Percentiles rank a stretch among this genome's conserved stretches.
phyloP scores from a whole-genome alignment of 2,113 vertebrate genomes.

The Microcebus jonahi region DNA sequence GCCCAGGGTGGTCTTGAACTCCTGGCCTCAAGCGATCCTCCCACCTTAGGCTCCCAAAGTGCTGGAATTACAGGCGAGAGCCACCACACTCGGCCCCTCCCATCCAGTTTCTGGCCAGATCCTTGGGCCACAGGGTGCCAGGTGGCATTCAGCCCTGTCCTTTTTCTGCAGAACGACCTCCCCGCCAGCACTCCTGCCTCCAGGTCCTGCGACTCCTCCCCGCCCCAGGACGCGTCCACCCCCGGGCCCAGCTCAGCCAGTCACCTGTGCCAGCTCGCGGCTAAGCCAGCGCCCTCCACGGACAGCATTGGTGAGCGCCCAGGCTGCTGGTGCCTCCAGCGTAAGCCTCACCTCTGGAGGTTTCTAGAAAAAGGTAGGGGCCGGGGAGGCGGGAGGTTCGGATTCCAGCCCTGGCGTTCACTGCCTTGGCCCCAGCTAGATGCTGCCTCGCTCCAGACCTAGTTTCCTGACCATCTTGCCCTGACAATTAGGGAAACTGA shows the following conservation, averaged over 20 bases:
- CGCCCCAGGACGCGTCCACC: constrained; percentile 86
- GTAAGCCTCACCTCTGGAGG: neutral
- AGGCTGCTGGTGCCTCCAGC: neutral
- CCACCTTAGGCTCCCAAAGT: no score
- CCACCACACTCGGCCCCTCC: no score
- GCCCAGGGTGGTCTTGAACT: no score
- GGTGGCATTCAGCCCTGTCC: neutral
- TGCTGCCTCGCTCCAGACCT: neutral
- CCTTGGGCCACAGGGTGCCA: neutral
- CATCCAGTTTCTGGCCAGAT: neutral
- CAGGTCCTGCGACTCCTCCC: constrained; percentile 89
- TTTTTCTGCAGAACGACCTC: constrained; percentile 61
- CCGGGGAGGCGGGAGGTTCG: neutral
- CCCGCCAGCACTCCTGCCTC: constrained; percentile 81
- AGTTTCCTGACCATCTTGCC: neutral
- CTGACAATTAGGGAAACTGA: neutral
- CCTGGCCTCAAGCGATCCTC: no score
- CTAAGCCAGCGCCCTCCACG: constrained; percentile 83
- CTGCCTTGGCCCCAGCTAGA: neutral
- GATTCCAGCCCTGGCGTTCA: neutral
- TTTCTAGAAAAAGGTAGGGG: no score
- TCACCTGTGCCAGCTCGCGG: constrained; percentile 86
- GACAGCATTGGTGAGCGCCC: constrained; percentile 88
- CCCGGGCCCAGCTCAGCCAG: constrained; percentile 87
- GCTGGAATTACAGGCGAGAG: no score